These are phyloP conservation scores for Dichetophora obliterata DNA, from an alignment of 2,888 invertebrate species.

Conservation along the genomic window DNA sequence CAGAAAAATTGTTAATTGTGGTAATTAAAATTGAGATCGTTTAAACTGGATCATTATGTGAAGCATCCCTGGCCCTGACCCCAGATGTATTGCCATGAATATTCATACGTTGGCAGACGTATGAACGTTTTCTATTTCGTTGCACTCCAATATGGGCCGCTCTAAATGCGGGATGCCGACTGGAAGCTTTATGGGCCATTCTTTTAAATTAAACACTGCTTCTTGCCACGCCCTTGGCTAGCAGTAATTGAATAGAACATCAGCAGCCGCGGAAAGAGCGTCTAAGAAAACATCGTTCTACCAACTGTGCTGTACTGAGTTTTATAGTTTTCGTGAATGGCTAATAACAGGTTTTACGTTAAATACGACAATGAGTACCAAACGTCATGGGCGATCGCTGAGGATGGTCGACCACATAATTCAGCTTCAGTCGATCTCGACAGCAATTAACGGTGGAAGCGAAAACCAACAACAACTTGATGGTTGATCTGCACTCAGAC, in stretches of 20 bases:
- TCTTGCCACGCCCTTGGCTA: slow-evolving; percentile 48
- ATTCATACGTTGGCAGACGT: background rate
- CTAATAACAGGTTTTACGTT: slow-evolving; percentile 49
- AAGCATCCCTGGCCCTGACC: too few species aligned
- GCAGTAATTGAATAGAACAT: slow-evolving; percentile 39
- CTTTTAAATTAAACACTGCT: slow-evolving; percentile 17
- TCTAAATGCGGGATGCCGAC: background rate
- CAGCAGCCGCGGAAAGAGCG: background rate
- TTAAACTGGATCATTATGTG: too few species aligned
- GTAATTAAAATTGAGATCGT: too few species aligned
- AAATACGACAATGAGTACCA: background rate
- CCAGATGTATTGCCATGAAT: background rate
- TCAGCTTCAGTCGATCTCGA: background rate
- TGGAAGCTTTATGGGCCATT: background rate
- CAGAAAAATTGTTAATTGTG: too few species aligned
- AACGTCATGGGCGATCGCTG: slow-evolving; percentile 19
- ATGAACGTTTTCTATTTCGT: background rate
- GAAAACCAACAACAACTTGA: background rate
- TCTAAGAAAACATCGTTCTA: background rate
- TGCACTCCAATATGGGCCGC: background rate
- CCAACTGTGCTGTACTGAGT: background rate
- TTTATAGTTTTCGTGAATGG: slow-evolving; percentile 49
- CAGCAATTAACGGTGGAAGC: background rate
- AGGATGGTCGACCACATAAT: background rate
- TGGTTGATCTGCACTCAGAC: background rate